Percentiles rank a stretch among this genome's conserved stretches.
Conservation (phyloP, 92 coral and sea anemone genomes). For the Meandrina meandrites region DNA sequence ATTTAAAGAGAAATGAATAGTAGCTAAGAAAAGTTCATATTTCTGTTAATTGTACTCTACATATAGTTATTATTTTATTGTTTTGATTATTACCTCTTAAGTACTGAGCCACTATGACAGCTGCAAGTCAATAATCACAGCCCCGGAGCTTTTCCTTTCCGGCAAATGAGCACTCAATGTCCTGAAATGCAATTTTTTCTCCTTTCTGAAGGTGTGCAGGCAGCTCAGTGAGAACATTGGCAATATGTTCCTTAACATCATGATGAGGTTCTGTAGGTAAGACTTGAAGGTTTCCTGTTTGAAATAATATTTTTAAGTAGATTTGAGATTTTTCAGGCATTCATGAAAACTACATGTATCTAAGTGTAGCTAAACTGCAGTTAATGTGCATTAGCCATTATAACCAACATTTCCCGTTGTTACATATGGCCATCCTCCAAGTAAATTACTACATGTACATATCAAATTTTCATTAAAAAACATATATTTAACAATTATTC, state of each 20-base stretch:
- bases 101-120: constrained; percentile 3
- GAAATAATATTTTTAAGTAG: not conserved
- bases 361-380: too few species aligned
- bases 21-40: too few species aligned
- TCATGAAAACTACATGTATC: too few species aligned
- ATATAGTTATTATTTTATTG: too few species aligned
- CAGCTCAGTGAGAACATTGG: constrained; percentile 45
- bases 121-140: constrained; percentile 3
- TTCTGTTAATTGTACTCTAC: too few species aligned
- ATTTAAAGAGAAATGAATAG: not conserved
- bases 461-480: too few species aligned
- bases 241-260: constrained; percentile 50
- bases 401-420: too few species aligned
- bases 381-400: too few species aligned
- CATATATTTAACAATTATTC: too few species aligned
- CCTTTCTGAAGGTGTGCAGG: constrained; percentile 25
- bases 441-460: too few species aligned
- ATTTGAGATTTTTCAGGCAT: not conserved
- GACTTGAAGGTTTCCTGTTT: constrained; percentile 33
- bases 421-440: too few species aligned
- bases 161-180: not conserved
- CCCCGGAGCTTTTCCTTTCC: not conserved
- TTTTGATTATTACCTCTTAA: not conserved
- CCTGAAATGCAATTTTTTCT: not conserved
- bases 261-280: constrained; percentile 59